Evolutionary conservation across 2,888 invertebrate species (phyloP).

Genomic region (Drepana falcataria): DNA sequence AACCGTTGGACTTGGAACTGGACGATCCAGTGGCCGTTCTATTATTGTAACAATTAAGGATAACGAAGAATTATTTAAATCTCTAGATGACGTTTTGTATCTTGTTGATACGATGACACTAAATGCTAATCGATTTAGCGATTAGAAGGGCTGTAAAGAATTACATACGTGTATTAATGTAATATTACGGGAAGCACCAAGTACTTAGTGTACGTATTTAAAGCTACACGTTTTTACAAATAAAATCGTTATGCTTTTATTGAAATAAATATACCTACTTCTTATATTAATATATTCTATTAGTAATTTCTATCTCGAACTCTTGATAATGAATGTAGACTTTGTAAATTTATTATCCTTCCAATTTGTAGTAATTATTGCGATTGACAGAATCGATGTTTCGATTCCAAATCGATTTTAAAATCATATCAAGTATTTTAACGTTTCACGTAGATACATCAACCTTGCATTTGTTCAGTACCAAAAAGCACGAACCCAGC

Average conservation of each 20-base stretch:
- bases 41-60: slow-evolving; percentile 32
- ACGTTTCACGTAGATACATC: slow-evolving; percentile 55
- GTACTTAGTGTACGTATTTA: slow-evolving; percentile 44
- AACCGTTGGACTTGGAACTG: slow-evolving; percentile 44
- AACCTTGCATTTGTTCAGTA: slow-evolving; percentile 73
- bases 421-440: slow-evolving; percentile 5
- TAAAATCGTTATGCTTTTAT: slow-evolving; percentile 50
- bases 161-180: slow-evolving; percentile 32
- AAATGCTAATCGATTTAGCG: slow-evolving; percentile 39
- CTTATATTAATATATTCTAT: slow-evolving; percentile 17
- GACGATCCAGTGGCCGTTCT: slow-evolving; percentile 62
- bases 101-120: slow-evolving; percentile 44
- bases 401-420: slow-evolving; percentile 4
- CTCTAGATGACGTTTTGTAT: slow-evolving; percentile 41
- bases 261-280: slow-evolving; percentile 9
- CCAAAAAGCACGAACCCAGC: slow-evolving; percentile 67
- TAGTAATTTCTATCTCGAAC: slow-evolving; percentile 65
- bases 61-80: slow-evolving; percentile 17
- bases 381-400: slow-evolving; percentile 11
- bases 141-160: slow-evolving; percentile 29
- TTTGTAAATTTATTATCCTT: slow-evolving; percentile 71
- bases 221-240: slow-evolving; percentile 44
- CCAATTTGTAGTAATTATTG: slow-evolving; percentile 29
- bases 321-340: slow-evolving; percentile 66
- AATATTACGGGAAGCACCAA: slow-evolving; percentile 59